Percentiles rank a stretch among this genome's conserved stretches.
Conservation (phyloP, 2,113 vertebrate species). For the Budorcas taxicolor region DNA sequence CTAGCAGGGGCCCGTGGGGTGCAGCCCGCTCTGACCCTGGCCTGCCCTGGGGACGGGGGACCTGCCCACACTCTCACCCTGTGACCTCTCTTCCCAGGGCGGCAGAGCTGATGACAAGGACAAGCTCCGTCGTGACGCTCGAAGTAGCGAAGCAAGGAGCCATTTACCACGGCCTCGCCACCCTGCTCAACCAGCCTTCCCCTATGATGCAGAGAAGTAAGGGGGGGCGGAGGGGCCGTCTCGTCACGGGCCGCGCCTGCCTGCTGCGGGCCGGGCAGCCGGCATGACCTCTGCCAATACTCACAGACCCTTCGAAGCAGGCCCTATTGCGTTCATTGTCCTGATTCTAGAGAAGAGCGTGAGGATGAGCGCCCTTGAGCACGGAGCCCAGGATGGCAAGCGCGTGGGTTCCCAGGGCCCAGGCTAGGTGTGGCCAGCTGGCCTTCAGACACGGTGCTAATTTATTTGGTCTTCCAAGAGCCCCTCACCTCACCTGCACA, state of each 20-base stretch:
- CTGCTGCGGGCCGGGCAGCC: accelerated
- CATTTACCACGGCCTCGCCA: constrained; percentile 97
- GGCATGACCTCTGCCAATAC: background rate
- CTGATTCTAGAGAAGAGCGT: background rate
- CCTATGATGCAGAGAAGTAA: constrained; percentile 97
- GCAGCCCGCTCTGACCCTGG: background rate
- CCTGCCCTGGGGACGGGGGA: accelerated
- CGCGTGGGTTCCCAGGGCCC: background rate
- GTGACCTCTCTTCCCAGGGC: constrained; percentile 82
- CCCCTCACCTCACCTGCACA: too few relatives aligned
- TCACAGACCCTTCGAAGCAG: background rate
- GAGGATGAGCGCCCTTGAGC: background rate
- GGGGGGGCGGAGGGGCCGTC: background rate
- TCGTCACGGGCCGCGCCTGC: accelerated
- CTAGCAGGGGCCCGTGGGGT: accelerated
- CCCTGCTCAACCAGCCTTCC: constrained; percentile 96
- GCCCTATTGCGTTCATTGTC: background rate
- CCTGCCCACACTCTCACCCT: background rate
- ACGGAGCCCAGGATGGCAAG: accelerated
- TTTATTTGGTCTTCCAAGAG: background rate
- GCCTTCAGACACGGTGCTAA: background rate
- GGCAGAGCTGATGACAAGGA: constrained; percentile 98
- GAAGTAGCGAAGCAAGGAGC: constrained; percentile 99
- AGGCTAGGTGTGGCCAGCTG: background rate
- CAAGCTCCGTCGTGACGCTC: constrained; percentile 95